These are phyloP conservation scores for Serranus cabrilla DNA, from an alignment of 2,797 vertebrate species.

Conservation along the genomic window DNA sequence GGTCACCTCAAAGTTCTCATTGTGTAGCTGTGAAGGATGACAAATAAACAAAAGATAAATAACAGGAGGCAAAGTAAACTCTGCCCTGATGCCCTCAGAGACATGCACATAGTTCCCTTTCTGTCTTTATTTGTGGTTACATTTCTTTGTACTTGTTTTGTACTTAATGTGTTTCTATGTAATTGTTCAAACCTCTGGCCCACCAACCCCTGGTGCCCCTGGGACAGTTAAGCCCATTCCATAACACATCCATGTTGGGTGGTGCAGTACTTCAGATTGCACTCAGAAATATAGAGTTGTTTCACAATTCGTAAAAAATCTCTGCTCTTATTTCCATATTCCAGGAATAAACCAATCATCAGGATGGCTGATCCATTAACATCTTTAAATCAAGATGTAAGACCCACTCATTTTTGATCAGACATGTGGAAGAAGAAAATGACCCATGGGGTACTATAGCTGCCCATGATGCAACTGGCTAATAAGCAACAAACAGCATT, in stretches of 20 bases:
- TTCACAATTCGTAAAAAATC: not conserved
- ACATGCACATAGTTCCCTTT: too few relatives aligned
- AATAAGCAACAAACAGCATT: not conserved
- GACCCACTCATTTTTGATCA: not conserved
- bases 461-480: not conserved
- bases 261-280: not conserved
- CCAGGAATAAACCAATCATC: conserved; percentile 6
- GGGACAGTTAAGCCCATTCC: too few relatives aligned
- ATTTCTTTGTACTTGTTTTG: too few relatives aligned
- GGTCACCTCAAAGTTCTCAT: conserved; percentile 97
- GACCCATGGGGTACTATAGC: not conserved
- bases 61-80: not conserved
- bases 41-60: not conserved
- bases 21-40: conserved; percentile 86
- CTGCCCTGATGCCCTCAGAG: too few relatives aligned
- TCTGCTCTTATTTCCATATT: conserved; percentile 1
- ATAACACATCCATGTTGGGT: too few relatives aligned
- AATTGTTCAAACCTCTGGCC: too few relatives aligned
- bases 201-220: too few relatives aligned
- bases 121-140: too few relatives aligned
- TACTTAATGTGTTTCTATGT: too few relatives aligned
- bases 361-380: not conserved
- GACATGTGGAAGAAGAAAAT: not conserved
- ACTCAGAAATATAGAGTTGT: not conserved
- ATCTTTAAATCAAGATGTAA: not conserved